A percentile compares a stretch with the other conserved stretches of the same genome.
Evolutionary conservation across 2,888 invertebrate genomes (phyloP).

Genomic region (Cryptocephalus primarius): DNA sequence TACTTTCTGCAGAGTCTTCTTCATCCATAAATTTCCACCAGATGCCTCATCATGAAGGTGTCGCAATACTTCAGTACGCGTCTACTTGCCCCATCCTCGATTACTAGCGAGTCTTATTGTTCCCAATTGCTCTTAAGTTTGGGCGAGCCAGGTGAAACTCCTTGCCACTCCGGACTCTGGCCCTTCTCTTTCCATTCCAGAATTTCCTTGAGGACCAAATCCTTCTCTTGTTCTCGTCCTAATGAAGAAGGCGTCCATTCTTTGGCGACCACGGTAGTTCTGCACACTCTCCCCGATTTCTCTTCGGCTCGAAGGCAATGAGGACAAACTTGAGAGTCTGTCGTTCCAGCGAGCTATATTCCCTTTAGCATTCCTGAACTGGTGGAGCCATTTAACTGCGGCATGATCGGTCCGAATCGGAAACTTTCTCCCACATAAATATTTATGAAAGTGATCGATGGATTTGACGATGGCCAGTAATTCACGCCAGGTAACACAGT

Average conservation of each 20-base stretch:
- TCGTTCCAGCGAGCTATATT: conserved; percentile 26
- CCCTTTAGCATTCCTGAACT: conserved; percentile 24
- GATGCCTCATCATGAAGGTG: too few relatives aligned
- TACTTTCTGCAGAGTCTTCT: too few relatives aligned
- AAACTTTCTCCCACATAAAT: conserved; percentile 17
- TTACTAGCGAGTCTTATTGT: conserved; percentile 1
- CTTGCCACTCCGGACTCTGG: too few relatives aligned
- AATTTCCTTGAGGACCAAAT: too few relatives aligned
- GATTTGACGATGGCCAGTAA: conserved; percentile 7
- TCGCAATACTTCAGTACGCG: neutral
- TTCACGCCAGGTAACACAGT: conserved; percentile 16
- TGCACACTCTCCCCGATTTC: too few relatives aligned
- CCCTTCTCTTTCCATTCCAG: too few relatives aligned
- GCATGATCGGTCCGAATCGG: conserved; percentile 23
- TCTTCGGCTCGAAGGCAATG: conserved; percentile 4
- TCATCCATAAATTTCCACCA: too few relatives aligned
- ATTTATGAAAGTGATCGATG: conserved; percentile 21
- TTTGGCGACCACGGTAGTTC: too few relatives aligned
- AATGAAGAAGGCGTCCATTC: too few relatives aligned
- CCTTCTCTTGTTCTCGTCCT: too few relatives aligned
- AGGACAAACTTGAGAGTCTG: conserved; percentile 12
- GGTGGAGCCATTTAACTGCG: conserved; percentile 23
- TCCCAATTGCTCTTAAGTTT: neutral
- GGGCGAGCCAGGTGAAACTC: neutral
- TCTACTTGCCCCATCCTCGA: neutral